Conservation (phyloP, 2,797 vertebrate genomes). For the Darevskia nairensis region DNA sequence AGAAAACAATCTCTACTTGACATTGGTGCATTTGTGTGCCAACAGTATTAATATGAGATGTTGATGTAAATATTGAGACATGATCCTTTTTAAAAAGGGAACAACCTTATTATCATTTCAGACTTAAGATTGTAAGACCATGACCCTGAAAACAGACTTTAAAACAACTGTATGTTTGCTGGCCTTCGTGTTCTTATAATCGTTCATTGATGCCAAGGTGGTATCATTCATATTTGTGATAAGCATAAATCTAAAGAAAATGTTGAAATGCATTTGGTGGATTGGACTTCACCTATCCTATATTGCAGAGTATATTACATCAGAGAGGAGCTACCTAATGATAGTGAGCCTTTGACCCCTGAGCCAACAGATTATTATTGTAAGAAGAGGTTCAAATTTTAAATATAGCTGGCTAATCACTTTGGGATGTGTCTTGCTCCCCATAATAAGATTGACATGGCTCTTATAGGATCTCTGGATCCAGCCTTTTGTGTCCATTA, state of each 20-base stretch:
- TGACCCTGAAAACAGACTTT: background rate
- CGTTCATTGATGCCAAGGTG: background rate
- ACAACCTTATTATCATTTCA: background rate
- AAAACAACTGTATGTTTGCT: background rate
- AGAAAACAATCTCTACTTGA: too few species aligned
- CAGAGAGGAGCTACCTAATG: too few species aligned
- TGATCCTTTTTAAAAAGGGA: background rate
- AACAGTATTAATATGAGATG: too few species aligned
- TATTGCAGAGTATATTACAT: too few species aligned
- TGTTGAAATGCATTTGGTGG: too few species aligned
- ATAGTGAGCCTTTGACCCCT: background rate
- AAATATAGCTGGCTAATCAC: background rate
- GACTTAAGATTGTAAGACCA: background rate
- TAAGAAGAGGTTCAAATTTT: background rate
- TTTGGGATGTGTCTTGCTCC: background rate
- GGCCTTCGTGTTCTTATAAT: background rate
- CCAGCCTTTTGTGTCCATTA: background rate
- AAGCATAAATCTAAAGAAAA: background rate
- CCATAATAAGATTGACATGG: background rate
- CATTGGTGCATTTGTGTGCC: too few species aligned
- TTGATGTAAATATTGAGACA: background rate
- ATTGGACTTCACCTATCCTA: too few species aligned
- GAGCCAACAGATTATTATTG: background rate
- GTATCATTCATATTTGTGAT: background rate
- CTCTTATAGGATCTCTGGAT: background rate